Conservation (phyloP, 2,113 vertebrate species). For the Lonchura striata region DNA sequence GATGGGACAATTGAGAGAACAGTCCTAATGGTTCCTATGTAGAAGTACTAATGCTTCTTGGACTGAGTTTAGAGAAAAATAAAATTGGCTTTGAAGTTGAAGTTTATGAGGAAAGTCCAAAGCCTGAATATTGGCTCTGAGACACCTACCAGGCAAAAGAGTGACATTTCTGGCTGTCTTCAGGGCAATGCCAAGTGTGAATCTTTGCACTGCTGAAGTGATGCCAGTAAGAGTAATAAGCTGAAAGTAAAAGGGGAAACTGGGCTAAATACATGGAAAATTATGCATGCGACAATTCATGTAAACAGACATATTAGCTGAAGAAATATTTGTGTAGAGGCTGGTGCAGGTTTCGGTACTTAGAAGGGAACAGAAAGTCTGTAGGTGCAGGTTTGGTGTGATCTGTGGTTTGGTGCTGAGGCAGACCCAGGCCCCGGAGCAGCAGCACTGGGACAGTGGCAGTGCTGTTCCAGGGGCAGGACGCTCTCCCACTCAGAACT, state of each 20-base stretch:
- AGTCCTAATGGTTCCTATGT: neutral
- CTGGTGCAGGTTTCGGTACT: neutral
- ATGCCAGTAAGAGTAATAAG: neutral
- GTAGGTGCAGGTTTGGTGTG: neutral
- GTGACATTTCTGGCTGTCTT: neutral
- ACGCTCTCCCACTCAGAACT: neutral
- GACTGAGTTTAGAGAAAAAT: neutral
- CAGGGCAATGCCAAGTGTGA: neutral
- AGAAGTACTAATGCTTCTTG: neutral
- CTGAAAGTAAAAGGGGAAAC: conserved; percentile 5
- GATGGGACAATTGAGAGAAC: neutral
- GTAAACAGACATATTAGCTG: neutral
- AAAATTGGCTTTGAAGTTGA: neutral
- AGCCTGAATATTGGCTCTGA: neutral
- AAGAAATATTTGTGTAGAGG: neutral
- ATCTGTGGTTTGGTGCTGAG: neutral
- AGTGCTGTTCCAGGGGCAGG: neutral
- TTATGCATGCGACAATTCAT: neutral
- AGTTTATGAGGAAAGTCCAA: neutral
- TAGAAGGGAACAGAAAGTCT: neutral
- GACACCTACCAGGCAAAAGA: neutral
- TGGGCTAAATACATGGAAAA: neutral
- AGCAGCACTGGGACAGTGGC: neutral
- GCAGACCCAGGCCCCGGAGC: neutral
- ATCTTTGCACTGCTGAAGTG: neutral